These are phyloP conservation scores for Bombycilla garrulus DNA, from an alignment of 2,113 vertebrate species.

Conservation along the genomic window DNA sequence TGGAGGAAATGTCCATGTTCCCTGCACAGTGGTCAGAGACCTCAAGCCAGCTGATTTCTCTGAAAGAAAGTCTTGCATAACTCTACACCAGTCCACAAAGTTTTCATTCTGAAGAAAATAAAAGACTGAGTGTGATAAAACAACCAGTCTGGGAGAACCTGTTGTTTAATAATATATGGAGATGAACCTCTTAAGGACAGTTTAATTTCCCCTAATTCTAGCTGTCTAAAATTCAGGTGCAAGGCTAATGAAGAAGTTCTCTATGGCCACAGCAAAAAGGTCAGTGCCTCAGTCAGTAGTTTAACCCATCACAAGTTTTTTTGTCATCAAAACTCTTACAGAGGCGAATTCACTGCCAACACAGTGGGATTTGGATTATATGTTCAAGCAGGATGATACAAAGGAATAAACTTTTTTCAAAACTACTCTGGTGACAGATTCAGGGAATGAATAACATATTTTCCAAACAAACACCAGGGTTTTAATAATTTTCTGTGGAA, in stretches of 20 bases:
- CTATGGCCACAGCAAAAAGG: not conserved
- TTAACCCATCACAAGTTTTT: not conserved
- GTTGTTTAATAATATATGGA: conserved; percentile 5
- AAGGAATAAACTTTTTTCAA: not conserved
- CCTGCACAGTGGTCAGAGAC: not conserved
- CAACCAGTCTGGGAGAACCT: not conserved
- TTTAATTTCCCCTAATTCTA: conserved; percentile 8
- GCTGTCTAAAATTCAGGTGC: not conserved
- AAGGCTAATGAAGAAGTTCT: not conserved
- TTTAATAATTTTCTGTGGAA: not conserved
- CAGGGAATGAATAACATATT: not conserved
- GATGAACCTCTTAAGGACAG: not conserved
- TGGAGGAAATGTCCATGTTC: not conserved
- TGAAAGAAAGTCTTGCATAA: not conserved
- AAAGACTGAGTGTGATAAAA: not conserved
- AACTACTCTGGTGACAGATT: not conserved
- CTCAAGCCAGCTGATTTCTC: not conserved
- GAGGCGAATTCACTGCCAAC: not conserved
- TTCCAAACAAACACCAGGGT: not conserved
- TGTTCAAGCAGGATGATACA: not conserved
- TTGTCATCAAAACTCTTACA: not conserved
- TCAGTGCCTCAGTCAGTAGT: not conserved
- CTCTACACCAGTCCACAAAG: not conserved
- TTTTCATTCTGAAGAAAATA: not conserved
- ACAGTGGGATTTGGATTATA: not conserved